Evolutionary conservation across 2,797 vertebrate genomes (phyloP).

Genomic region (Cossypha polioptera): DNA sequence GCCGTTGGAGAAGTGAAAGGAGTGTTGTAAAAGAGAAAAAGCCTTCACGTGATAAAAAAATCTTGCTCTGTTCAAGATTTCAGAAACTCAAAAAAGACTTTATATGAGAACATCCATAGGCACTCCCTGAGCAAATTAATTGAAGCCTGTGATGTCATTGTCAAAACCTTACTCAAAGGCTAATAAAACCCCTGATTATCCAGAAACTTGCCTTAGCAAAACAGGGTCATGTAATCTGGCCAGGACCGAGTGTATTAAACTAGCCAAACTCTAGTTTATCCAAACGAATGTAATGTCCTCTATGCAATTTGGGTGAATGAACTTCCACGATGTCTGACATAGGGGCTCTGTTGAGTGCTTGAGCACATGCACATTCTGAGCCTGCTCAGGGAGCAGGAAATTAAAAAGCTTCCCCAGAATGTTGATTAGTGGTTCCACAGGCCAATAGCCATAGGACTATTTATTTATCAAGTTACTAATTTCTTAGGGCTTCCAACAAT

Average conservation of each 20-base stretch:
- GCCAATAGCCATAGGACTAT: conserved; percentile 7
- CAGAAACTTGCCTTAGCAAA: conserved; percentile 26
- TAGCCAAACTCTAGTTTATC: not conserved
- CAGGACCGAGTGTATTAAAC: not conserved
- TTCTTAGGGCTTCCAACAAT: conserved; percentile 47
- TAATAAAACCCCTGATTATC: conserved; percentile 26
- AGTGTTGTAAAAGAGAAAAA: not conserved
- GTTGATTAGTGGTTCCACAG: conserved; percentile 36
- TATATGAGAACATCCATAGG: not conserved
- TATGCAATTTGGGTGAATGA: not conserved
- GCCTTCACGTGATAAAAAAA: not conserved
- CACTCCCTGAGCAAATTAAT: not conserved
- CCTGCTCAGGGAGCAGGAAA: conserved; percentile 57
- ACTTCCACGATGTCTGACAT: not conserved
- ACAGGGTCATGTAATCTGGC: not conserved
- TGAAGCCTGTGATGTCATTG: conserved; percentile 4
- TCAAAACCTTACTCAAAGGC: not conserved
- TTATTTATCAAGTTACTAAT: conserved; percentile 49
- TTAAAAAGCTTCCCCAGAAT: conserved; percentile 49
- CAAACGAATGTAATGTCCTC: not conserved
- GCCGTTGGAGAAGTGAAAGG: not conserved
- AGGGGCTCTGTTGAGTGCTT: not conserved
- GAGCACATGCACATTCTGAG: not conserved
- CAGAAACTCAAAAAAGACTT: not conserved
- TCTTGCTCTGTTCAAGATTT: not conserved